Base-by-base conservation (phyloP, 2,113 vertebrate species). In the Etia nguti region DNA sequence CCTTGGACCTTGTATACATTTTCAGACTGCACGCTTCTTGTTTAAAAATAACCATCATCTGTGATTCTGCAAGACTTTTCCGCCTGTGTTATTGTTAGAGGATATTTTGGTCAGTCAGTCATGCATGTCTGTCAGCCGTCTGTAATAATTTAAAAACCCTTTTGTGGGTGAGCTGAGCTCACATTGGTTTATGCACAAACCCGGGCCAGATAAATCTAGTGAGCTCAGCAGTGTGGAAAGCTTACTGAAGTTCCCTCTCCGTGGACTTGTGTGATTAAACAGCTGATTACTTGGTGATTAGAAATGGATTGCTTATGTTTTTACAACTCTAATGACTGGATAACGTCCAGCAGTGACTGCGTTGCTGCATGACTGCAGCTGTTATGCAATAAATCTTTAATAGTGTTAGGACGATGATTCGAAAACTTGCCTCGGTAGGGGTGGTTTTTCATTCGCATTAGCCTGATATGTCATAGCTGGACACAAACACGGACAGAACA, bases 71-170 rank as follows among this genome's bases (percentile, higher is more conserved):
- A 11, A 41, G 55, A 12, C 13, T 38, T 60, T 65, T 56, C 13
- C 2, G 16, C 31, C 65, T 20, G 20, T 85, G 75, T 41, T 55
- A 84, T 87, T 82, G 79, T 91, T 90, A 9, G 59, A 87, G 54
- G 77, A 57, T 89, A 59, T 91, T 92, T 87, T 38, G 56, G 86
- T 83, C 38, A 24, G 80, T 83, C 89, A 92, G 83, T 90, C 90
- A 90, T 91, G 92, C 93, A 46, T 91, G 90, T 60, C 81, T 65
- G 73, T 83, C 84, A 92, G 85, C 83, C 13, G 50, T 88, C 82
- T 90, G 89, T 90, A 91, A 94, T 93, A 79, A 91, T 93, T 90
- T 82, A 81, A 92, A 91, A 88, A 82, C 29, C 83, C 70, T 82
- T 73, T 84, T 84, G 79, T 75, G 88, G 54, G 38, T 81, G 79